A percentile compares a stretch with the other conserved stretches of the same genome.
phyloP scores from a whole-genome alignment of 2,797 vertebrate species.

The Anableps anableps region DNA sequence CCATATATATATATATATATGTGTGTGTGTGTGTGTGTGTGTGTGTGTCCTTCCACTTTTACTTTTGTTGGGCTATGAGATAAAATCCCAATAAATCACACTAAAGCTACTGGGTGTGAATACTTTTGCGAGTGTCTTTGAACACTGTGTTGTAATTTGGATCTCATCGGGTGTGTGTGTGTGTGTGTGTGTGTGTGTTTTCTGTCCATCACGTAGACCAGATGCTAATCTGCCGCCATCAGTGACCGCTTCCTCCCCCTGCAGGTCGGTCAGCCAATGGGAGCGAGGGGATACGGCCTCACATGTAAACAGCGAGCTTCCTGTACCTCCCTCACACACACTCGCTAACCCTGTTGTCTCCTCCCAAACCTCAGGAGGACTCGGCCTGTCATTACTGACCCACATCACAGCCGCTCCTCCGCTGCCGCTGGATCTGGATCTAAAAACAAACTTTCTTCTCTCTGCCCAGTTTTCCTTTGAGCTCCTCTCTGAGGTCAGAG shows the following conservation, averaged over 20 bases:
- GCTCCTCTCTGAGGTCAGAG: slow-evolving; percentile 7
- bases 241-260: slow-evolving; percentile 65
- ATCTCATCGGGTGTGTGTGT: slow-evolving; percentile 5
- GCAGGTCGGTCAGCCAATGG: slow-evolving; percentile 57
- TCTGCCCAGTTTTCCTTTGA: slow-evolving; percentile 7
- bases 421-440: not conserved
- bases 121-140: not conserved
- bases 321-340: slow-evolving; percentile 36
- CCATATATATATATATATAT: too few relatives aligned
- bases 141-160: not conserved
- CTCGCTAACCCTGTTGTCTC: slow-evolving; percentile 40
- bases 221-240: slow-evolving; percentile 68
- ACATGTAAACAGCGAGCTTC: slow-evolving; percentile 65
- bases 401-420: slow-evolving; percentile 51
- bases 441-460: not conserved
- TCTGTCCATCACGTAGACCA: slow-evolving; percentile 66
- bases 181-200: slow-evolving; percentile 41
- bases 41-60: too few relatives aligned
- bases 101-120: not conserved
- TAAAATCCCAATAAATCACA: not conserved
- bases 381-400: slow-evolving; percentile 63
- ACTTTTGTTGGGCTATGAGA: too few relatives aligned
- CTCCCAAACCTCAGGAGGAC: slow-evolving; percentile 64
- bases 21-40: too few relatives aligned
- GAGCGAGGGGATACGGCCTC: slow-evolving; percentile 44